Percentiles rank a stretch among this genome's conserved stretches.
Evolutionary conservation across 1,140 invertebrate genomes (phyloP).

Genomic region (Fopius arisanus): DNA sequence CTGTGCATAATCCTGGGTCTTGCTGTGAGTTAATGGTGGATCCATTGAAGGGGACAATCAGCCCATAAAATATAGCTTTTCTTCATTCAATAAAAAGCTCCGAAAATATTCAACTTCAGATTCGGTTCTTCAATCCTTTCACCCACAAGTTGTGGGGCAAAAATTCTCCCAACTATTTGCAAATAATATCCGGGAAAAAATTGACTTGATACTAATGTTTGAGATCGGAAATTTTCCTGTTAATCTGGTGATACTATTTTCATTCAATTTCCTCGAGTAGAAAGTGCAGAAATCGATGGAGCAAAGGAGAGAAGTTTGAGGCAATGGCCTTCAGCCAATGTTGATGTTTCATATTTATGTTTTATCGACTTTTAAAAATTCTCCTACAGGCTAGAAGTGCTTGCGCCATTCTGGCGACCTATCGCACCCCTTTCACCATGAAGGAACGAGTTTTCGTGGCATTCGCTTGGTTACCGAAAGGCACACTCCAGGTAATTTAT

Average conservation of each 20-base stretch:
- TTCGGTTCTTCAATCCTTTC: too few species aligned
- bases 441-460: conserved; percentile 56
- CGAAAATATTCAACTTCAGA: too few species aligned
- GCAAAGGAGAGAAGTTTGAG: background rate
- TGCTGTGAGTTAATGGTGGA: conserved; percentile 38
- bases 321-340: conserved; percentile 14
- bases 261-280: background rate
- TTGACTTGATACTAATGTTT: background rate
- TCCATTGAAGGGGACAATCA: background rate
- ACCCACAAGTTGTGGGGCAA: too few species aligned
- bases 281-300: background rate
- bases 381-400: conserved; percentile 44
- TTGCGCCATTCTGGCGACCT: conserved; percentile 40
- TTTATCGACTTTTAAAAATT: background rate
- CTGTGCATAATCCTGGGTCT: conserved; percentile 47
- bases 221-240: background rate
- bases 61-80: too few species aligned
- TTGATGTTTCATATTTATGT: conserved; percentile 25
- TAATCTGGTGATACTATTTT: background rate
- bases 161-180: too few species aligned
- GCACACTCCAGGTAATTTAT: conserved; percentile 52
- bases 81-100: too few species aligned
- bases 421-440: conserved; percentile 42
- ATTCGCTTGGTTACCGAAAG: conserved; percentile 55
- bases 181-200: too few species aligned